Evolutionary conservation across 2,888 invertebrate species (phyloP).

Genomic region (Thelaira solivaga): DNA sequence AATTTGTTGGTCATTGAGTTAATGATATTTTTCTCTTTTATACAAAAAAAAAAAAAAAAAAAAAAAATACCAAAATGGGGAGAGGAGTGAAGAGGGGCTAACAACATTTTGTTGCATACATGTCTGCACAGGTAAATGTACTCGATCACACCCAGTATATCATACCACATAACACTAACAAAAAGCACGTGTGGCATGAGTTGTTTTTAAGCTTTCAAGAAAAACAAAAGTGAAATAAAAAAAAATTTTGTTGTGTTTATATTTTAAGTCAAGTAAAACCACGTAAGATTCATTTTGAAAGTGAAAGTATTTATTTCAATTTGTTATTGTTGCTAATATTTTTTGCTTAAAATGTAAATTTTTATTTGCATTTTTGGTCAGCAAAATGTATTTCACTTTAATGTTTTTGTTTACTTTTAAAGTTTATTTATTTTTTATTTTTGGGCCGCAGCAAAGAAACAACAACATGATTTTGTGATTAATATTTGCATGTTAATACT

Average conservation of each 20-base stretch:
- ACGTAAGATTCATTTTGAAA: constrained; percentile 47
- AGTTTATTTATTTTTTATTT: not conserved
- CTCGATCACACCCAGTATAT: constrained; percentile 2
- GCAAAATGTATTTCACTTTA: constrained; percentile 46
- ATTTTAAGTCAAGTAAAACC: constrained; percentile 7
- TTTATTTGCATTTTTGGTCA: constrained; percentile 53
- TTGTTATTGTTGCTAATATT: too few relatives aligned
- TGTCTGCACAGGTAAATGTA: constrained; percentile 30
- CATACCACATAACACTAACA: constrained; percentile 14
- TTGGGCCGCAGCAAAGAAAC: not conserved
- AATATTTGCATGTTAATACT: constrained; percentile 47
- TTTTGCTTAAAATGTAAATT: constrained; percentile 30
- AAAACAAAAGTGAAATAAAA: not conserved
- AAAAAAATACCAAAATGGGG: too few relatives aligned
- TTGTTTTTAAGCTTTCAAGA: not conserved
- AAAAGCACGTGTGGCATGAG: constrained; percentile 51
- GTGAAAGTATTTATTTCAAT: constrained; percentile 55
- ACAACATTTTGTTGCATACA: too few relatives aligned
- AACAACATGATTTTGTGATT: not conserved
- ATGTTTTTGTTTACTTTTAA: not conserved
- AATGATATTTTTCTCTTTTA: not conserved
- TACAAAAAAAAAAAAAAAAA: too few relatives aligned
- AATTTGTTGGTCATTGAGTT: constrained; percentile 54
- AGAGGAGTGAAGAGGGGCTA: too few relatives aligned
- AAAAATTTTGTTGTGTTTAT: not conserved